Conservation (phyloP, 2,888 invertebrate species). For the Tridacna crocea region DNA sequence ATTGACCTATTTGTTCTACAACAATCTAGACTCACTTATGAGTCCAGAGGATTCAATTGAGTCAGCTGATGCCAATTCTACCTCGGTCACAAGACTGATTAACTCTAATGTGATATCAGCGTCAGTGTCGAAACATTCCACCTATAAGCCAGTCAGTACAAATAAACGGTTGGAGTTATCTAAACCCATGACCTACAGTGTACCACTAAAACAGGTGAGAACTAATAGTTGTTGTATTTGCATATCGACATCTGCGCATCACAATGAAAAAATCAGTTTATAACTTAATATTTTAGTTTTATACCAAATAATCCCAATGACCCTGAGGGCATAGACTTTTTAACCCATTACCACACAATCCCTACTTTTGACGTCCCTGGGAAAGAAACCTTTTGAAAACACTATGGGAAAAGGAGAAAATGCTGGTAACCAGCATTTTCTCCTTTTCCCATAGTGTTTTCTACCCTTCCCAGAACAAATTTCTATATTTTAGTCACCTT, state of each 20-base stretch:
- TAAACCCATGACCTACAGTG: slow-evolving; percentile 92
- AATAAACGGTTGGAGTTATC: slow-evolving; percentile 43
- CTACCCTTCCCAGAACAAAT: too few relatives aligned
- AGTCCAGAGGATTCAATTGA: slow-evolving; percentile 37
- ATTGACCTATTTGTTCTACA: slow-evolving; percentile 73
- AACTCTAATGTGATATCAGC: slow-evolving; percentile 81
- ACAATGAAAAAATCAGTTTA: neutral
- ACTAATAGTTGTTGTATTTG: neutral
- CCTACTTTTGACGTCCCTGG: too few relatives aligned
- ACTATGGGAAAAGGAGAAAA: too few relatives aligned
- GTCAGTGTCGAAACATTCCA: slow-evolving; percentile 67
- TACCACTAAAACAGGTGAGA: slow-evolving; percentile 85
- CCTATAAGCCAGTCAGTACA: slow-evolving; percentile 1
- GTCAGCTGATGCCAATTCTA: neutral
- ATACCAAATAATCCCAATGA: neutral
- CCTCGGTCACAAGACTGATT: slow-evolving; percentile 45
- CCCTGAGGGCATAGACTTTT: neutral
- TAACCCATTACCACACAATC: too few relatives aligned
- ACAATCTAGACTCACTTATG: slow-evolving; percentile 71
- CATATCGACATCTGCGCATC: neutral
- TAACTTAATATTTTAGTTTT: neutral
- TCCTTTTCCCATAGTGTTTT: too few relatives aligned
- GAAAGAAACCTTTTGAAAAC: too few relatives aligned
- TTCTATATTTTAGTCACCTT: too few relatives aligned
- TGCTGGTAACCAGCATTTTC: too few relatives aligned